phyloP scores from a whole-genome alignment of 35 echinoderm and acorn worm genomes.

The Patiria miniata region DNA sequence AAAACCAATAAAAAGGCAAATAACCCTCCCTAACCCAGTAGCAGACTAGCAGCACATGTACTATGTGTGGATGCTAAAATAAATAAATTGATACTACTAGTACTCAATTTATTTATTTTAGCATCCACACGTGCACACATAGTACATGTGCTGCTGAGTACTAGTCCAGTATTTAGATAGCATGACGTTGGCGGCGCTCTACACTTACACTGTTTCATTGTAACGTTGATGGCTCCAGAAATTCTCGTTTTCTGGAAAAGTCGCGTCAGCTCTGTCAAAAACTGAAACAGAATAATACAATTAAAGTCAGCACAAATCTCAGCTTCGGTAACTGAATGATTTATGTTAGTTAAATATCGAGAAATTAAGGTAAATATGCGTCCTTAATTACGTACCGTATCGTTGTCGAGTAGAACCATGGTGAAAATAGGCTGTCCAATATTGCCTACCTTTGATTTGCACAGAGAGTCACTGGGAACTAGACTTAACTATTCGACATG shows the following conservation, averaged over 20 bases:
- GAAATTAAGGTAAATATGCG: slow-evolving; percentile 2
- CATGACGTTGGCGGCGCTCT: slow-evolving; percentile 8
- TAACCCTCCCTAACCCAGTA: too few relatives aligned
- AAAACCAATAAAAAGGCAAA: too few relatives aligned
- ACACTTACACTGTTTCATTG: slow-evolving; percentile 83
- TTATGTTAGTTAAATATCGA: neutral
- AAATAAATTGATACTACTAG: too few relatives aligned
- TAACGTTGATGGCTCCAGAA: slow-evolving; percentile 64
- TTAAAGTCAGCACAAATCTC: neutral
- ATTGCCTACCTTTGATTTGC: neutral
- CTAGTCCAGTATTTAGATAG: neutral
- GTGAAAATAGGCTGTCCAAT: neutral
- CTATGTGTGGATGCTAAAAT: too few relatives aligned
- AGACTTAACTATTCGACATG: too few relatives aligned
- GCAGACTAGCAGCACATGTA: too few relatives aligned
- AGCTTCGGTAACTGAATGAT: neutral
- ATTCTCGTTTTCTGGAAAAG: slow-evolving; percentile 69
- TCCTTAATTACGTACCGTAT: slow-evolving; percentile 37
- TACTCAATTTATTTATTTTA: too few relatives aligned
- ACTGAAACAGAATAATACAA: slow-evolving; percentile 50
- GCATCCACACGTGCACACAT: too few relatives aligned
- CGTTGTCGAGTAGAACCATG: slow-evolving; percentile 75
- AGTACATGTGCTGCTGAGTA: too few relatives aligned
- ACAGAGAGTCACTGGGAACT: neutral
- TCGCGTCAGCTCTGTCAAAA: slow-evolving; percentile 64